Evolutionary conservation across 2,113 vertebrate genomes (phyloP), one percentile per base, ranked within the genome.

Genomic region (Gasterosteus nipponicus): DNA sequence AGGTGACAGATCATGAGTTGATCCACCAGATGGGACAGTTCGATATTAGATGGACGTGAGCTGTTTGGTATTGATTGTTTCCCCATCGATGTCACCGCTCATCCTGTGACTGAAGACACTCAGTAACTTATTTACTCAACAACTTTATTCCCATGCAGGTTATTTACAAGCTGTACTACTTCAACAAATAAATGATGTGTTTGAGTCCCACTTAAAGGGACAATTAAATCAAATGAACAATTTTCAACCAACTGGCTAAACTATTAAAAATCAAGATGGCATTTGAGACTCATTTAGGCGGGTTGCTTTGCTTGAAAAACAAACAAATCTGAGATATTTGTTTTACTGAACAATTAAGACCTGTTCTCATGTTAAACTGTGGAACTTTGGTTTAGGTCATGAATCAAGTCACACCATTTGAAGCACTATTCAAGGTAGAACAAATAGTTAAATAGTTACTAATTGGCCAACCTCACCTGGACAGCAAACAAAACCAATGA

Each of bases 401-500:
- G 26, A 33, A 73, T 42, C 9, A 54, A 62, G 10, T 64, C 7
- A n/a, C 10, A 54, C 6, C 11, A 4, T 56, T 53, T 41, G 29
- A 51, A 39, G 6, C n/a, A 58, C 12, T 14, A 26, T 44, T 49
- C 5, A 57, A 58, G 15, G 54, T 22, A 42, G 39, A 44, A 29
- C 56, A 62, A 61, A 60, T n/a, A 11, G 2, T 10, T 26, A 26
- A 26, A 26, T 26, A 26, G 22, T 18, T 16, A 39, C 29, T 31
- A 29, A 60, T n/a, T 26, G 10, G 18, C 1, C 29, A 58, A n/a
- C 19, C 47, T 64, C 29, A 69, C 2, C 6, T 59, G 3, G 53
- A 56, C 67, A 71, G 6, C 14, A 69, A 73, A 69, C n/a, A 58
- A 29, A 49, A 49, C 41, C 65, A 6, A 82, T 10, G 10, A 10